Evolutionary conservation across 2,888 invertebrate species (phyloP).

Genomic region (Heliconius charithonia): DNA sequence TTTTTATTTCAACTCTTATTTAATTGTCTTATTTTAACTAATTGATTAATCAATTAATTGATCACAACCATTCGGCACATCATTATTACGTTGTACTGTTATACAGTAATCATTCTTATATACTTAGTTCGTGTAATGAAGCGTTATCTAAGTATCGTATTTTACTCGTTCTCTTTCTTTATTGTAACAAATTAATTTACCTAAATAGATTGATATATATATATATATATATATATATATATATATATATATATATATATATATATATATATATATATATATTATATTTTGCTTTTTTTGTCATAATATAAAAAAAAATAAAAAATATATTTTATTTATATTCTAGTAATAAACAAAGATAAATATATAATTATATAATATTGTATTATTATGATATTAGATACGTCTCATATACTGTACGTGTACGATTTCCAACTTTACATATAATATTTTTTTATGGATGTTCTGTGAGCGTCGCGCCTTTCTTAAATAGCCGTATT

Average conservation of each 20-base stretch:
- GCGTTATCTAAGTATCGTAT: neutral
- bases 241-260: no score
- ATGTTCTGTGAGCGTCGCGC: constrained; percentile 33
- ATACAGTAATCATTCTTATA: neutral
- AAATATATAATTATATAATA: no score
- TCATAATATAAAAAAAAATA: no score
- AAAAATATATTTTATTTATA: no score
- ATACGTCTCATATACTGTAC: constrained; percentile 28
- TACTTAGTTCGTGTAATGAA: neutral
- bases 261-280: no score
- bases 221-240: no score
- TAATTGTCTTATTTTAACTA: neutral
- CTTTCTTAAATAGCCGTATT: constrained; percentile 44
- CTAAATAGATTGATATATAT: no score
- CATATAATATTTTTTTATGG: constrained; percentile 28
- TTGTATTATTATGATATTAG: no score
- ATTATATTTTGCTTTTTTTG: neutral
- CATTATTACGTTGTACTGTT: neutral
- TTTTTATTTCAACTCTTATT: no score
- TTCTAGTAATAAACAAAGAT: no score
- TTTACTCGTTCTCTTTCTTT: neutral
- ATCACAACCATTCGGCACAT: neutral
- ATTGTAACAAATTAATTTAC: neutral
- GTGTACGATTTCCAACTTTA: constrained; percentile 28
- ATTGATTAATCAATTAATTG: neutral